Base-by-base conservation (phyloP, 2,797 vertebrate genomes). In the Poecilia gillii region DNA sequence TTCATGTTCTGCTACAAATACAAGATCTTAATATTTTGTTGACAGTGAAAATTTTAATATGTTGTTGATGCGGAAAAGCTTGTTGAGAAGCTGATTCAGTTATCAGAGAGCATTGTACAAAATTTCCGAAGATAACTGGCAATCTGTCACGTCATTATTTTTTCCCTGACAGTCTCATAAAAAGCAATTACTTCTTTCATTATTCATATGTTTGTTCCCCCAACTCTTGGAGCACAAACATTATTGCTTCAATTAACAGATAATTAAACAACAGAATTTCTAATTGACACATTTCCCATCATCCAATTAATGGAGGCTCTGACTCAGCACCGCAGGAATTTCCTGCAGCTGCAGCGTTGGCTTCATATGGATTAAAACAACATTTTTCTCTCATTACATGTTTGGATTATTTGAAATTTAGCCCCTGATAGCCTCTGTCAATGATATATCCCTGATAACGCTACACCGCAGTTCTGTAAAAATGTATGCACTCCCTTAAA, bases 211-310 rank as follows among this genome's bases (percentile, higher is more conserved):
- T 94, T 95, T 85, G 75, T 88, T 91, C 88, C 88, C 86, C 86
- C 88, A 90, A 91, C 93, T 91, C 90, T 85, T 85, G 87, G 87
- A 91, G 94, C 92, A 90, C 93, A 91, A 93, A 94, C 93, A 88
- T 92, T 94, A 95, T 93, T 90, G 91, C 93, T 92, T 92, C 90
- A 94, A 95, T 95, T 95, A 95, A 94, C 91, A 92, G 88, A 88
- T 94, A 94, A 95, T 95, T 95, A 95, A 95, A 94, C 92, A 94
- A 94, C 91, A 93, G 88, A 90, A 88, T 94, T 93, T 92, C 91
- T 95, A 94, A 95, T 93, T 95, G 94, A 93, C 93, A 91, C 81
- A 81, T 93, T 93, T 92, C 92, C 88, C 93, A 91, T 94, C 93
- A 93, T 91, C 88, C 89, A 93, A 93, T 91, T 93, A 92, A 88